Conservation (phyloP, 2,888 invertebrate species). For the Lochmaea crataegi region DNA sequence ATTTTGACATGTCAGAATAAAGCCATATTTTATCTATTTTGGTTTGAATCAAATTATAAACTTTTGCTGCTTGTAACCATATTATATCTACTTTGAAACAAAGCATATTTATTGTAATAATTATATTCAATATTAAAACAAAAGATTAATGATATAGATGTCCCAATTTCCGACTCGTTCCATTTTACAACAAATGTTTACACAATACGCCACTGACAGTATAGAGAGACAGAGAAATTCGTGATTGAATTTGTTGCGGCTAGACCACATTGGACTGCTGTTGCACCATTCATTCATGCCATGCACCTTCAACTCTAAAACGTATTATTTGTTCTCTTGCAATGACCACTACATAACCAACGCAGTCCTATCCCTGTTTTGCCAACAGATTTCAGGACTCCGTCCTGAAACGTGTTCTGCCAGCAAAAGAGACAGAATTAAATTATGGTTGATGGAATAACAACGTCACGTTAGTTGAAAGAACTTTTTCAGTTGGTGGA, state of each 20-base stretch:
- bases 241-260: constrained; percentile 57
- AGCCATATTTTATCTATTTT: no score
- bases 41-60: no score
- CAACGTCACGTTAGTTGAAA: not conserved
- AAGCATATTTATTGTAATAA: no score
- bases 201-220: not conserved
- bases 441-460: constrained; percentile 14
- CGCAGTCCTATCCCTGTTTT: constrained; percentile 38
- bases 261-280: constrained; percentile 46
- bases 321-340: constrained; percentile 52
- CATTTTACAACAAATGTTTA: not conserved
- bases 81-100: no score
- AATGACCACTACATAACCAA: constrained; percentile 47
- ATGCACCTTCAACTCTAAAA: constrained; percentile 45
- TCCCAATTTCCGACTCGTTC: not conserved
- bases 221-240: constrained; percentile 16
- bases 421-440: constrained; percentile 13
- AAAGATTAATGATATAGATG: no score
- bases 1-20: no score
- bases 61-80: no score
- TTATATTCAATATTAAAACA: no score
- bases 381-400: constrained; percentile 11
- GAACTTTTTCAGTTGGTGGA: not conserved
- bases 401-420: constrained; percentile 12
- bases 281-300: not conserved